Evolutionary conservation across 2,113 vertebrate species (phyloP).

Genomic region (Xenus cinereus): DNA sequence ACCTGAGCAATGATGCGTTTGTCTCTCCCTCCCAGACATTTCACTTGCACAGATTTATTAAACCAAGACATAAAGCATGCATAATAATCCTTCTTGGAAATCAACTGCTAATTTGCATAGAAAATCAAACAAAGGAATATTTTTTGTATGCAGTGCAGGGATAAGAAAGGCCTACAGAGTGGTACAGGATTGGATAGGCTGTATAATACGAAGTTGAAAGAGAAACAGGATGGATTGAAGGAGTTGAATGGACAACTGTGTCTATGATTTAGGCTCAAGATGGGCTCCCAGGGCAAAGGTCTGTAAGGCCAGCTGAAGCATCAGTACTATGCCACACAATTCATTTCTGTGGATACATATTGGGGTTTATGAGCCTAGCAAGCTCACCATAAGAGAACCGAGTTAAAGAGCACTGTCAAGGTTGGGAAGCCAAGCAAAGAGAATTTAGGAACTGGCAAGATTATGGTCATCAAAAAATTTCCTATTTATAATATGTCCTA

Average conservation of each 20-base stretch:
- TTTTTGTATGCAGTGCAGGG: neutral
- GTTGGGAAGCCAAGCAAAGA: neutral
- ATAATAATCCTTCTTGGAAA: neutral
- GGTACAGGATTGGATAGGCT: neutral
- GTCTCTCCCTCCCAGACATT: slow-evolving; percentile 4
- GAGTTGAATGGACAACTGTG: neutral
- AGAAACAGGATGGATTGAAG: neutral
- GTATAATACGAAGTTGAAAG: neutral
- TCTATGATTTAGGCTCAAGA: neutral
- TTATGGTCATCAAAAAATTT: neutral
- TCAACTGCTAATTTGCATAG: neutral
- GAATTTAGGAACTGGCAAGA: neutral
- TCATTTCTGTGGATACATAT: neutral
- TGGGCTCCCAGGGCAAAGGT: neutral
- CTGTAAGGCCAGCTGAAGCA: neutral
- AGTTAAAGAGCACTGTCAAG: neutral
- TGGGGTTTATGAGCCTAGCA: neutral
- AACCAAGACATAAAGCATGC: neutral
- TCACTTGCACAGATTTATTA: neutral
- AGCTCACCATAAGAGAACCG: neutral
- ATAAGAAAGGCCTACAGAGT: neutral
- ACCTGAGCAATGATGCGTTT: neutral
- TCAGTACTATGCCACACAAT: neutral
- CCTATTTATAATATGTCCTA: neutral
- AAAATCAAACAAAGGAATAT: neutral